phyloP scores from a whole-genome alignment of 1,140 invertebrate species.

The Apis cerana region DNA sequence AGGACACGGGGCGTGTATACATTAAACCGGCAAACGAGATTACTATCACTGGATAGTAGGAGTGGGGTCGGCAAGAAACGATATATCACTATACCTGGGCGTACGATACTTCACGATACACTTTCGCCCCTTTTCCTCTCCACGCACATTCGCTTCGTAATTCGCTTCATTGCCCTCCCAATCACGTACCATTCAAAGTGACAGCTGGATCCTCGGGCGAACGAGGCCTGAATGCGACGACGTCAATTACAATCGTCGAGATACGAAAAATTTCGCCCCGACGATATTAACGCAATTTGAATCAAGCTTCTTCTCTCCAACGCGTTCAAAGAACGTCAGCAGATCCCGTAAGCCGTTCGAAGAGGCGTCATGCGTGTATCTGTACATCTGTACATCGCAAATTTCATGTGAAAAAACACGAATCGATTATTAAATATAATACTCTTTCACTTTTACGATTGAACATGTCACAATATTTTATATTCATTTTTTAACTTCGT shows the following conservation, averaged over 20 bases:
- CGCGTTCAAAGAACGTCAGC: conserved; percentile 39
- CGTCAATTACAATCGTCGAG: conserved; percentile 66
- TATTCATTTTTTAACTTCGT: too few relatives aligned
- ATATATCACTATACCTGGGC: conserved; percentile 52
- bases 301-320: conserved; percentile 7
- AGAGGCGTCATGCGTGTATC: background rate
- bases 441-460: too few relatives aligned
- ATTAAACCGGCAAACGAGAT: conserved; percentile 35
- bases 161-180: conserved; percentile 71
- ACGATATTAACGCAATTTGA: conserved; percentile 60
- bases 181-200: conserved; percentile 74
- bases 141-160: conserved; percentile 61
- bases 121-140: conserved; percentile 49
- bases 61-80: background rate
- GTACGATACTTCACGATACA: conserved; percentile 63
- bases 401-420: background rate
- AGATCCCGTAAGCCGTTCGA: conserved; percentile 27
- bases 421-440: too few relatives aligned
- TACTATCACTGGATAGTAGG: conserved; percentile 33
- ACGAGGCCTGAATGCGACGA: conserved; percentile 58
- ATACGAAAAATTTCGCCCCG: conserved; percentile 60
- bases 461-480: too few relatives aligned
- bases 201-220: conserved; percentile 63
- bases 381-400: background rate
- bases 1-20: conserved; percentile 22